Evolutionary conservation across 2,888 invertebrate genomes (phyloP), one percentile per base, ranked within the genome.

Genomic region (Scaptomyza polygonia): DNA sequence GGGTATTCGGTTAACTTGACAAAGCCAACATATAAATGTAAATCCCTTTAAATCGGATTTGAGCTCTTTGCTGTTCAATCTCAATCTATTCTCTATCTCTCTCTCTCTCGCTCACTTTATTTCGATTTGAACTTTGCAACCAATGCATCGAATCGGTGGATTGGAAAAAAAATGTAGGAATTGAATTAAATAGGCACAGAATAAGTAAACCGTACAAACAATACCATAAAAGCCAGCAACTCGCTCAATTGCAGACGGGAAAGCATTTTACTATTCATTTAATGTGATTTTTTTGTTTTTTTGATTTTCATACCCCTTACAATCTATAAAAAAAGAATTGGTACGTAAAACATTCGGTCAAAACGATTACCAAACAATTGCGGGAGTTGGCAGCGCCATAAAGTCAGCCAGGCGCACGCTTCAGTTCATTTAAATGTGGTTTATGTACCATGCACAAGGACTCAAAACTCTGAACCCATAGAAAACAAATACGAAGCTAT

Each of bases 361-460:
- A 71, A 71, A 68, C 78, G 78, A 80, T 79, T 77, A 79, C 71
- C 74, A 80, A 77, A 77, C 77, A 77, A 72, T 78, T 78, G 69
- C 1, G 64, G 45, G 48, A 54, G 57, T 7, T 66, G 52, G 43
- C 64, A 67, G 42, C 53, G 64, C 36, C 57, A 75, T 65, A 67
- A 75, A 71, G 64, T 57, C 72, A 56, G 72, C 27, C 63, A 58
- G 52, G 52, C 45, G 51, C 63, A 78, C 71, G 71, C 83, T 79
- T 79, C 80, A 85, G 80, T 81, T 70, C 67, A 72, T 77, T 77
- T 72, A 71, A 74, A 79, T 74, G 70, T 78, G 70, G 82, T 85
- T 81, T 82, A 82, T 72, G 58, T 32, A 45, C 48, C 58, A 44
- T 51, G 32, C 47, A 48, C 34, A 45, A 49, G 30, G 40, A 27